Conservation (phyloP, 2,888 invertebrate species). For the Augochlorella aurata region DNA sequence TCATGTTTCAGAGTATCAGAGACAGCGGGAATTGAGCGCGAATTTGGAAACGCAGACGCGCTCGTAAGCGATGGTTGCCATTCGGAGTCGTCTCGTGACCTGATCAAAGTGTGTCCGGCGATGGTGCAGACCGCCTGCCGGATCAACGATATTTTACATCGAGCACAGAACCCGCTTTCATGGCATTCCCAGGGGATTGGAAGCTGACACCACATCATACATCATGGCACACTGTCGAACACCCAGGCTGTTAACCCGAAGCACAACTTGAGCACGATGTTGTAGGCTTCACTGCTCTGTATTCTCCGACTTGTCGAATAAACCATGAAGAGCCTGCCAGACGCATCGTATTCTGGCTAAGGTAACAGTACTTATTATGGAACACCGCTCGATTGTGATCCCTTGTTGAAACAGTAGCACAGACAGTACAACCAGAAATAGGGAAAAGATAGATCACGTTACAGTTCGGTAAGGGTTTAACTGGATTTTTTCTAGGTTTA, state of each 20-base stretch:
- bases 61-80: constrained; percentile 49
- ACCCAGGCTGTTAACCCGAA: constrained; percentile 72
- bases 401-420: background rate
- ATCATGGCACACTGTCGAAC: constrained; percentile 74
- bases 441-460: too few relatives aligned
- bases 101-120: constrained; percentile 55
- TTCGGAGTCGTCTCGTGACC: constrained; percentile 37
- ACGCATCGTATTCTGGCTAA: constrained; percentile 61
- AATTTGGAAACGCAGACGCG: constrained; percentile 33
- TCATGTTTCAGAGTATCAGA: constrained; percentile 33
- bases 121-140: constrained; percentile 47
- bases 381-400: too few relatives aligned
- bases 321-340: constrained; percentile 70
- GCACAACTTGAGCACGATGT: constrained; percentile 70
- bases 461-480: too few relatives aligned
- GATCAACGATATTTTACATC: constrained; percentile 73
- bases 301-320: constrained; percentile 69
- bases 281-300: constrained; percentile 66
- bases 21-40: constrained; percentile 30
- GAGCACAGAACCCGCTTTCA: constrained; percentile 72
- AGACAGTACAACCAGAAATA: too few relatives aligned
- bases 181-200: constrained; percentile 70
- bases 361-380: too few relatives aligned
- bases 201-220: constrained; percentile 73
- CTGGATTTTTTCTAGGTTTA: too few relatives aligned